Percentiles rank a stretch among this genome's conserved stretches.
Conservation (phyloP, 2,888 invertebrate species). For the Rhagium mordax region DNA sequence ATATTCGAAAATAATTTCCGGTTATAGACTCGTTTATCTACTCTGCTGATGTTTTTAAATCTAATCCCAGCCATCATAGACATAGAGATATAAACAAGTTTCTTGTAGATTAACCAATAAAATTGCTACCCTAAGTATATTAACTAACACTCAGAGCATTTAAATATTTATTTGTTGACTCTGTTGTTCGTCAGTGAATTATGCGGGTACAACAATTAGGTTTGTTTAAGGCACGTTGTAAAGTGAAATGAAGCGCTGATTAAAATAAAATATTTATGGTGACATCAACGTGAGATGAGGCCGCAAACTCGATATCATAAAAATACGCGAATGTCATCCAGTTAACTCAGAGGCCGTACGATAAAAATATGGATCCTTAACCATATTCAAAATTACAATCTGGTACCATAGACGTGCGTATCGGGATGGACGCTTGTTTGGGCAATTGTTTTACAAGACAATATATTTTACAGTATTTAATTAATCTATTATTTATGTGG, state of each 20-base stretch:
- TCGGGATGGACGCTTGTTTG: too few relatives aligned
- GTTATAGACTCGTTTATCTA: too few relatives aligned
- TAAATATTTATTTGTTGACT: neutral
- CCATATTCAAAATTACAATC: neutral
- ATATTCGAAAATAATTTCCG: too few relatives aligned
- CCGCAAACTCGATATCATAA: conserved; percentile 22
- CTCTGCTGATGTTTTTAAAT: too few relatives aligned
- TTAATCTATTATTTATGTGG: too few relatives aligned
- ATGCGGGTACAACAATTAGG: conserved; percentile 9
- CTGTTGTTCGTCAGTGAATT: neutral
- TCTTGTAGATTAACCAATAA: too few relatives aligned
- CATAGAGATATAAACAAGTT: too few relatives aligned
- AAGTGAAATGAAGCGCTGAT: conserved; percentile 13
- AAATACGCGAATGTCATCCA: neutral
- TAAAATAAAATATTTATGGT: conserved; percentile 27
- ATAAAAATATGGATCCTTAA: neutral
- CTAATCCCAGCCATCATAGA: too few relatives aligned
- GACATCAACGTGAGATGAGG: conserved; percentile 25
- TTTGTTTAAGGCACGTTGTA: neutral
- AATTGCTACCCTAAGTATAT: too few relatives aligned
- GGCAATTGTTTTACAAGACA: too few relatives aligned
- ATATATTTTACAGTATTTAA: too few relatives aligned
- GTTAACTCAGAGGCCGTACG: neutral
- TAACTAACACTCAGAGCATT: neutral
- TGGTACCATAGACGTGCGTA: neutral